Conservation (phyloP, 2,888 invertebrate species). For the Lasioglossum villosulum region DNA sequence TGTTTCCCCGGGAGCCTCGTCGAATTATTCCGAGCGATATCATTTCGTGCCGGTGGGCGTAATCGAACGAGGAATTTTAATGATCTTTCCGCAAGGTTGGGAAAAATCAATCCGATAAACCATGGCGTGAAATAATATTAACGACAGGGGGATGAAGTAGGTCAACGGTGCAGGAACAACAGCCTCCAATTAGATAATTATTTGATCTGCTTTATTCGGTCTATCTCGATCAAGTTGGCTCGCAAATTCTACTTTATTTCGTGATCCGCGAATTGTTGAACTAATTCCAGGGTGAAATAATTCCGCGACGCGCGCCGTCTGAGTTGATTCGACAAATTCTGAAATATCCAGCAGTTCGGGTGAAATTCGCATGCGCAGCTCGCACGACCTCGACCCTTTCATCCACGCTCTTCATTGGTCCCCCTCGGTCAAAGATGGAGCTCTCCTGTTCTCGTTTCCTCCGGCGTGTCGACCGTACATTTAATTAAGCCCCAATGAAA, state of each 20-base stretch:
- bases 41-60: background rate
- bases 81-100: background rate
- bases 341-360: constrained; percentile 56
- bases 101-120: background rate
- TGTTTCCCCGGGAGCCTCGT: background rate
- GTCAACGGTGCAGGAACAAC: background rate
- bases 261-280: too few relatives aligned
- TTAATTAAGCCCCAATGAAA: constrained; percentile 81
- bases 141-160: background rate
- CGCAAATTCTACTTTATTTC: background rate
- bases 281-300: background rate
- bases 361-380: constrained; percentile 52
- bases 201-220: too few relatives aligned
- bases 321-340: constrained; percentile 55
- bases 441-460: constrained; percentile 67
- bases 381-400: constrained; percentile 68
- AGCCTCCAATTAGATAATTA: background rate
- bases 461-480: constrained; percentile 71
- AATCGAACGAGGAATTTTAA: background rate
- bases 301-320: constrained; percentile 1
- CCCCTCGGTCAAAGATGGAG: constrained; percentile 59
- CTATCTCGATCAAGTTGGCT: too few relatives aligned
- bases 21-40: background rate
- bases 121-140: background rate
- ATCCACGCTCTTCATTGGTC: constrained; percentile 60